Conservation (phyloP, 2,888 invertebrate species). For the Phyllotreta striolata region DNA sequence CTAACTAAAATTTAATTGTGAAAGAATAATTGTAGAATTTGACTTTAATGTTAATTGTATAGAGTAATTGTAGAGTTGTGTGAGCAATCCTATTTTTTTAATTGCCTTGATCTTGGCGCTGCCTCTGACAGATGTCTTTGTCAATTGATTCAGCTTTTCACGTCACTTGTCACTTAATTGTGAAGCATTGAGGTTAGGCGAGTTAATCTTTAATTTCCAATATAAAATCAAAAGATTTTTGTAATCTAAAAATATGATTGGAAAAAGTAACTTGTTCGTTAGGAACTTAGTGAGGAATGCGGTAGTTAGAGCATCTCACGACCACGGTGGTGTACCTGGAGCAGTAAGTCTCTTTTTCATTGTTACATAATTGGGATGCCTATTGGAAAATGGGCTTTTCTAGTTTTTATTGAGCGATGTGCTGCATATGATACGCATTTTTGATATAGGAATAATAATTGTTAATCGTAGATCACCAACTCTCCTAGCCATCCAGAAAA, state of each 20-base stretch:
- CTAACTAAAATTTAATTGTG: too few species aligned
- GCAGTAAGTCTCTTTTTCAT: constrained; percentile 56
- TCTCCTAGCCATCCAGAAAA: not conserved
- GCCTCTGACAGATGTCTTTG: too few species aligned
- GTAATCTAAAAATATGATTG: constrained; percentile 48
- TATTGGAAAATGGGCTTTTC: constrained; percentile 1
- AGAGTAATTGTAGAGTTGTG: too few species aligned
- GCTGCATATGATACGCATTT: too few species aligned
- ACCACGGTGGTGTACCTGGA: constrained; percentile 65
- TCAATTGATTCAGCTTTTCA: too few species aligned
- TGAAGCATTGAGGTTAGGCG: constrained; percentile 14
- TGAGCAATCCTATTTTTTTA: too few species aligned
- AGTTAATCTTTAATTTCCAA: not conserved
- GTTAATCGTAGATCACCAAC: too few species aligned
- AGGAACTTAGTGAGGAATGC: constrained; percentile 55
- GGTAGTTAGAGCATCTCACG: constrained; percentile 52
- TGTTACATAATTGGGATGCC: constrained; percentile 31
- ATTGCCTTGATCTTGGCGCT: too few species aligned
- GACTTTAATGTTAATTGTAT: too few species aligned
- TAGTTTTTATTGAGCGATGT: not conserved
- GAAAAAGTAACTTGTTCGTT: constrained; percentile 53
- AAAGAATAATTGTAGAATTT: too few species aligned
- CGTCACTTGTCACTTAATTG: too few species aligned
- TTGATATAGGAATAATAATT: too few species aligned
- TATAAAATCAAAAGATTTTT: constrained; percentile 17